Evolutionary conservation across 2,888 invertebrate species (phyloP).

Genomic region (Agrochola macilenta): DNA sequence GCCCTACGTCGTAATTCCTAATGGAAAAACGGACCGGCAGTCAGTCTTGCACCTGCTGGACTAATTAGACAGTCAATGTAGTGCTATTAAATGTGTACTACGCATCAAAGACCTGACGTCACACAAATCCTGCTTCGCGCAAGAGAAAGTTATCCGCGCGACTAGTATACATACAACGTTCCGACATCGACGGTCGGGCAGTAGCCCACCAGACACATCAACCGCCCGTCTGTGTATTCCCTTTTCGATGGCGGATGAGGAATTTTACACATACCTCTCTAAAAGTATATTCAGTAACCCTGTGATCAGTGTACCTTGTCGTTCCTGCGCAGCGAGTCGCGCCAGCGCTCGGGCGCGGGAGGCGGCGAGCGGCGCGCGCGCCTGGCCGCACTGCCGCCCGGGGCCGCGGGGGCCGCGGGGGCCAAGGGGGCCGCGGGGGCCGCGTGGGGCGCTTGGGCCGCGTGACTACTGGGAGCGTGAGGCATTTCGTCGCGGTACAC

Average conservation of each 20-base stretch:
- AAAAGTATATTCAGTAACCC: neutral
- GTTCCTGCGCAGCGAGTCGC: constrained; percentile 89
- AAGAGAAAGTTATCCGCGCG: neutral
- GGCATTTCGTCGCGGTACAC: constrained; percentile 76
- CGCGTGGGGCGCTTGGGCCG: neutral
- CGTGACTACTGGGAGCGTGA: neutral
- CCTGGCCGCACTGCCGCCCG: neutral
- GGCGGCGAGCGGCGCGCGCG: neutral
- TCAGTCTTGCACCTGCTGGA: neutral
- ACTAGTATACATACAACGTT: neutral
- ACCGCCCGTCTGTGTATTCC: too few relatives aligned
- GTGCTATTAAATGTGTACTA: too few relatives aligned
- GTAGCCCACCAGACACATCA: too few relatives aligned
- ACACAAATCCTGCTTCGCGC: too few relatives aligned
- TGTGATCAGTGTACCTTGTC: constrained; percentile 81
- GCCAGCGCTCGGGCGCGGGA: constrained; percentile 84
- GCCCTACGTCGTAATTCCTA: too few relatives aligned
- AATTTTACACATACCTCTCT: neutral
- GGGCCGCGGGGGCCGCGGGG: too few relatives aligned
- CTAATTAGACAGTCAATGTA: too few relatives aligned
- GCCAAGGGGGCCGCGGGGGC: neutral
- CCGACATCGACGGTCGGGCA: too few relatives aligned
- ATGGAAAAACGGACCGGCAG: too few relatives aligned
- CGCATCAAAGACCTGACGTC: too few relatives aligned
- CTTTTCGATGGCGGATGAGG: too few relatives aligned